Evolutionary conservation across 2,888 invertebrate species (phyloP).

Genomic region (Morpho helenor): DNA sequence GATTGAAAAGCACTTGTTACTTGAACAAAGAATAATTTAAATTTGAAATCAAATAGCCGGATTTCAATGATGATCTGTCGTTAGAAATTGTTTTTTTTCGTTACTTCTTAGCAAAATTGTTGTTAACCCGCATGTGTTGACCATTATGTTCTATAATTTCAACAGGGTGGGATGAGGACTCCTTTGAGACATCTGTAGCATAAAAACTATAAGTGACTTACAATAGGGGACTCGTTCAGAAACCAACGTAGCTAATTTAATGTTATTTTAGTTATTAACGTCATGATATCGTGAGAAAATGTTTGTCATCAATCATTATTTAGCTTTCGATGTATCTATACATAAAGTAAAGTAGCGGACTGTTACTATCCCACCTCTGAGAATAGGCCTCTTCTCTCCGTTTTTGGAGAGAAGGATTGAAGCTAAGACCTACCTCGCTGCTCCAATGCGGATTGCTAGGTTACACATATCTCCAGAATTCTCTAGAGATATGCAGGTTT

Average conservation of each 20-base stretch:
- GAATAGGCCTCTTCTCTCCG: too few relatives aligned
- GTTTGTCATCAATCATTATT: not conserved
- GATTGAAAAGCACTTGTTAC: too few relatives aligned
- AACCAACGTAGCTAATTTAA: slow-evolving; percentile 14
- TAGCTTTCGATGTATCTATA: not conserved
- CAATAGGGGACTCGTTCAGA: slow-evolving; percentile 12
- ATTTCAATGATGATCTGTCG: too few relatives aligned
- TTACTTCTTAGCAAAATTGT: not conserved
- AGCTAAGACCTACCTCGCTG: too few relatives aligned
- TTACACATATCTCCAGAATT: too few relatives aligned
- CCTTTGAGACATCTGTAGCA: slow-evolving; percentile 24
- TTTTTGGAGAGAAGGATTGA: too few relatives aligned
- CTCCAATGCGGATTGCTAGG: too few relatives aligned
- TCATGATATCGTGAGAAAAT: slow-evolving; percentile 14
- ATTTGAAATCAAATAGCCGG: too few relatives aligned
- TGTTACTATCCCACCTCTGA: too few relatives aligned
- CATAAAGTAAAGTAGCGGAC: too few relatives aligned
- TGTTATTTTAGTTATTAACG: slow-evolving; percentile 7
- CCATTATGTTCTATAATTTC: slow-evolving; percentile 32
- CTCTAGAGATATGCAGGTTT: too few relatives aligned
- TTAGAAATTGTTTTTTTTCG: not conserved
- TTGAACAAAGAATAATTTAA: too few relatives aligned
- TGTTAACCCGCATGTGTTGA: slow-evolving; percentile 56
- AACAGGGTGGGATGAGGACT: slow-evolving; percentile 17
- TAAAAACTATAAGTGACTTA: slow-evolving; percentile 21